A percentile compares a stretch with the other conserved stretches of the same genome.
phyloP scores from a whole-genome alignment of 1,140 invertebrate genomes.

The Hermetia illucens region DNA sequence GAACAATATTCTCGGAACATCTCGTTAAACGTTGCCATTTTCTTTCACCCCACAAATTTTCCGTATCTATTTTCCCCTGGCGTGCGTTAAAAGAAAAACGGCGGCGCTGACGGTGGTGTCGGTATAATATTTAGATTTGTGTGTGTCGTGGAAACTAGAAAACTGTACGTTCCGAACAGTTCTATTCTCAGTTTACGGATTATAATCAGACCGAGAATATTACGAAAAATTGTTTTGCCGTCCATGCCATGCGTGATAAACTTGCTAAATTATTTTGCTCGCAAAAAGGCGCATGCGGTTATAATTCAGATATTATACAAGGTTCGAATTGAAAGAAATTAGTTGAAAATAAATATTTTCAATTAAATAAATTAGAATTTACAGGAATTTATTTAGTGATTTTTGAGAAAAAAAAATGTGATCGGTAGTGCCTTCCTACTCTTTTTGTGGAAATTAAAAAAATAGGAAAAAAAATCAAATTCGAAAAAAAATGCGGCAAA shows the following conservation, averaged over 20 bases:
- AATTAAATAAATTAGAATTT: neutral
- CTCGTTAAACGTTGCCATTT: too few species aligned
- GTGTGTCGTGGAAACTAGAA: too few species aligned
- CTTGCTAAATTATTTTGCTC: constrained; percentile 32
- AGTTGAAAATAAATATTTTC: neutral
- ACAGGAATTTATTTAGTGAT: neutral
- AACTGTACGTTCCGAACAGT: too few species aligned
- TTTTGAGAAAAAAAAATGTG: neutral
- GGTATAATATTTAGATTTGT: too few species aligned
- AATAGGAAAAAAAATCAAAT: constrained; percentile 1
- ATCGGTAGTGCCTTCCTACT: too few species aligned
- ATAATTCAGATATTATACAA: constrained; percentile 29
- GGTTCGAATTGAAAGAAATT: constrained; percentile 11
- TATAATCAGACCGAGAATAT: too few species aligned
- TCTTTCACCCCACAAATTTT: too few species aligned
- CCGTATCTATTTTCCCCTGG: too few species aligned
- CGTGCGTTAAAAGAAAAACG: too few species aligned
- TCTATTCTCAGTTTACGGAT: too few species aligned
- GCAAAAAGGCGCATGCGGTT: constrained; percentile 30
- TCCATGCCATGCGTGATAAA: constrained; percentile 34
- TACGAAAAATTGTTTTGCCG: constrained; percentile 26
- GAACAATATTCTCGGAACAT: too few species aligned
- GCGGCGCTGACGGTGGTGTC: too few species aligned
- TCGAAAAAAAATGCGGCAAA: neutral
- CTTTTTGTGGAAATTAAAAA: neutral